phyloP scores from a whole-genome alignment of 2,113 vertebrate genomes.

The Catagonus wagneri region DNA sequence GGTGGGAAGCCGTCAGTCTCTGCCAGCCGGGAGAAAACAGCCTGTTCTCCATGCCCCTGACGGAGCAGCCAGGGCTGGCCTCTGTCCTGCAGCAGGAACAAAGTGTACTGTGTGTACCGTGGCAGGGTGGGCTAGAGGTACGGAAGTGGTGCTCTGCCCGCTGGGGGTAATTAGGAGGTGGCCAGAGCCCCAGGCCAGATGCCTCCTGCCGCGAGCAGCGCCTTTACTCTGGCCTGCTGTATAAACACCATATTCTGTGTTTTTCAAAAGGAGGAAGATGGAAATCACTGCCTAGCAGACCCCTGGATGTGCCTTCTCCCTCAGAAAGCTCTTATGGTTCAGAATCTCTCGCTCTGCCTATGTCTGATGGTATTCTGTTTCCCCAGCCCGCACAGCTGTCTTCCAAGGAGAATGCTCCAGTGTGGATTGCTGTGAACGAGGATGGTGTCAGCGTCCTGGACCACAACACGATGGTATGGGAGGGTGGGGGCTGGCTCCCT shows the following conservation, averaged over 20 bases:
- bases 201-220: not conserved
- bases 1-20: not conserved
- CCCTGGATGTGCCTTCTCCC: not conserved
- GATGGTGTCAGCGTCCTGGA: constrained; percentile 95
- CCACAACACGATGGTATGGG: constrained; percentile 93
- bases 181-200: constrained; percentile 2
- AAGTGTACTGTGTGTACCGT: not conserved
- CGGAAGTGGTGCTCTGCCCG: not conserved
- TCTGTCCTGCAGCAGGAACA: not conserved
- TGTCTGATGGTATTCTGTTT: constrained; percentile 51
- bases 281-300: not conserved
- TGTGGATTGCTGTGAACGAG: constrained; percentile 97
- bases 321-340: not conserved
- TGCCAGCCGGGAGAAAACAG: not conserved
- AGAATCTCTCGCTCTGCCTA: not conserved
- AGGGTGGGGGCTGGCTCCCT: not conserved
- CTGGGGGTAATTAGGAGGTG: not conserved
- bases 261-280: not conserved
- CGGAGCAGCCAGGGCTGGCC: not conserved
- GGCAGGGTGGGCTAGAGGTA: not conserved
- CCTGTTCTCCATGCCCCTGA: not conserved
- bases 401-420: constrained; percentile 84
- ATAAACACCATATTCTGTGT: not conserved
- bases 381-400: constrained; percentile 88
- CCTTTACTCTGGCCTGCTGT: not conserved